Evolutionary conservation across 2,797 vertebrate genomes (phyloP), one percentile per base, ranked within the genome.

Genomic region (Knipowitschia caucasica): DNA sequence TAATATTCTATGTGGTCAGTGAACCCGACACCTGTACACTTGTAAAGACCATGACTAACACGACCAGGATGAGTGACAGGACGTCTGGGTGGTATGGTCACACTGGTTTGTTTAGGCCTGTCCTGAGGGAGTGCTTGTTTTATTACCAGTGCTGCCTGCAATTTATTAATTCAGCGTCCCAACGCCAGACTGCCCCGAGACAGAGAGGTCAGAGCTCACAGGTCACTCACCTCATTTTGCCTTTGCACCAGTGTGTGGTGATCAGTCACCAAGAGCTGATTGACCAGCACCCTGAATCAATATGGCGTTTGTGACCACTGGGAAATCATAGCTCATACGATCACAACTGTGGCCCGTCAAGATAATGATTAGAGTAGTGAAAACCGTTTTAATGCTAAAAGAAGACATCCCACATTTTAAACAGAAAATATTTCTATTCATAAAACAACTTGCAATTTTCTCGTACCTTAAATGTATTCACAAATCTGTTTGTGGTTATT

Each of bases 111-210:
- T 75, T 62, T 59, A 50, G 55, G 57, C 15, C 29, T 20, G 17
- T 73, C 78, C 63, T 70, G 7, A 10, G 67, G 76, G 73, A 78
- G 53, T 20, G 7, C 51, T 54, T 51, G 36, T 73, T 79, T 73
- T 59, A 71, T 70, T 64, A 71, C 61, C 63, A 1, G 11, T 47
- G 10, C 21, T 52, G 45, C 27, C 20, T 45, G 35, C 31, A 64
- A 85, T 78, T 64, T 81, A 87, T 85, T 77, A 60, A 74, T 53
- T 51, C 25, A 9, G 73, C 60, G 66, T 71, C 80, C 62, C 27
- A 5, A 64, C 7, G 43, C 78, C 79, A 83, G 81, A 74, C 76
- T 73, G 77, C 73, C 53, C 9, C 52, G 21, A 47, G 69, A 72
- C 69, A 34, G 50, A 21, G 11, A 49, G 77, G 71, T 76, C 72